Evolutionary conservation across 2,888 invertebrate species (phyloP), one percentile per base, ranked within the genome.

Genomic region (Phragmatobia fuliginosa): DNA sequence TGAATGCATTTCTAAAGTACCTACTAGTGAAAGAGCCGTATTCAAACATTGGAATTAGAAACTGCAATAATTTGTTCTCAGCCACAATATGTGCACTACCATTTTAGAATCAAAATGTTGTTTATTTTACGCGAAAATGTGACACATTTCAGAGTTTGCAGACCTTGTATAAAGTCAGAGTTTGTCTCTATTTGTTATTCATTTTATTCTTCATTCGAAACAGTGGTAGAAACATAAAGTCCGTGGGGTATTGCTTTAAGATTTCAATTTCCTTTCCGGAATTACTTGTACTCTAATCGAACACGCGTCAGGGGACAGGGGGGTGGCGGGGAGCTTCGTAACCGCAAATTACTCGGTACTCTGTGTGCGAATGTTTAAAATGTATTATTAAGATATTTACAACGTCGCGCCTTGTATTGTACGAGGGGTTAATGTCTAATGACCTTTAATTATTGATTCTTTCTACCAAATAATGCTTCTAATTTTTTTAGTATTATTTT

Each of bases 181-280:
- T 79, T 72, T 72, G 81, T 72, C 75, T 73, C 76, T 86, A 83
- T 90, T 91, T 92, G 90, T 92, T 91, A 91, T 91, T 88, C 89
- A 92, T 92, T 91, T 90, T 88, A 87, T 90, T 88, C 88, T 85
- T 85, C 85, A 84, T 87, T 85, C 85, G 84, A 88, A 87, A 69
- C 81, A 77, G 59, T 85, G 85, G 84, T 84, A 87, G 89, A 88
- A 91, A 91, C 90, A 91, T 90, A 82, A 88, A 91, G 89, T 94
- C 94, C 91, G 88, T 91, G 86, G 94, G 91, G 94, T 91, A 94
- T 93, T 94, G 92, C 94, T 91, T 91, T 92, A 94, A 94, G 94
- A 94, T 95, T 95, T 95, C 94, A 94, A 95, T 95, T 95, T 95
- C 94, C 94, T 94, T 94, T 91, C 90, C 92, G 93, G 92, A 95